phyloP scores from a whole-genome alignment of 2,113 vertebrate genomes.

The Perognathus longimembris region DNA sequence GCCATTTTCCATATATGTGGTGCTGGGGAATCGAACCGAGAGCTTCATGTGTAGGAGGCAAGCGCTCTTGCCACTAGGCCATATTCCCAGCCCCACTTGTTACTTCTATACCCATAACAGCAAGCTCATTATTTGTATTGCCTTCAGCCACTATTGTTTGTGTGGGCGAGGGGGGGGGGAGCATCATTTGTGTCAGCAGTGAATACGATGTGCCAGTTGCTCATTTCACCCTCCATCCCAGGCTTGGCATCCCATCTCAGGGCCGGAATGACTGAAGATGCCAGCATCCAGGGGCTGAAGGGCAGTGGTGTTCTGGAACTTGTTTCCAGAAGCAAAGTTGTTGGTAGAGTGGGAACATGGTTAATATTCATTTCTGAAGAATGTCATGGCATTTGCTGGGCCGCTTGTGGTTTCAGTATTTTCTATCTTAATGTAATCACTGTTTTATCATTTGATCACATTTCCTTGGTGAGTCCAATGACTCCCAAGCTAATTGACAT shows the following conservation, averaged over 20 bases:
- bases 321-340: not conserved
- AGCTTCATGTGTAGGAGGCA: too few relatives aligned
- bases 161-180: too few relatives aligned
- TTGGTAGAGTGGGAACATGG: not conserved
- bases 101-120: not conserved
- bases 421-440: conserved; percentile 59
- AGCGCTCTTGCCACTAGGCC: too few relatives aligned
- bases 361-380: conserved; percentile 56
- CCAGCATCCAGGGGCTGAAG: not conserved
- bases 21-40: too few relatives aligned
- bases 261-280: not conserved
- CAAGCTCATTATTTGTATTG: not conserved
- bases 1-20: too few relatives aligned
- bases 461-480: conserved; percentile 65
- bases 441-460: conserved; percentile 73
- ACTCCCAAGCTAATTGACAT: conserved; percentile 71
- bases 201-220: not conserved
- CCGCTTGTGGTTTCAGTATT: conserved; percentile 69
- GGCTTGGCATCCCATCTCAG: not conserved
- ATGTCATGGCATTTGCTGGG: conserved; percentile 58
- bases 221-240: not conserved
- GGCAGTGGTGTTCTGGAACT: not conserved
- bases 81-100: too few relatives aligned
- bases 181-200: not conserved
- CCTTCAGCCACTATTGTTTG: not conserved